These are phyloP conservation scores for Casuarius casuarius DNA, from an alignment of 2,113 vertebrate species.

Conservation along the genomic window DNA sequence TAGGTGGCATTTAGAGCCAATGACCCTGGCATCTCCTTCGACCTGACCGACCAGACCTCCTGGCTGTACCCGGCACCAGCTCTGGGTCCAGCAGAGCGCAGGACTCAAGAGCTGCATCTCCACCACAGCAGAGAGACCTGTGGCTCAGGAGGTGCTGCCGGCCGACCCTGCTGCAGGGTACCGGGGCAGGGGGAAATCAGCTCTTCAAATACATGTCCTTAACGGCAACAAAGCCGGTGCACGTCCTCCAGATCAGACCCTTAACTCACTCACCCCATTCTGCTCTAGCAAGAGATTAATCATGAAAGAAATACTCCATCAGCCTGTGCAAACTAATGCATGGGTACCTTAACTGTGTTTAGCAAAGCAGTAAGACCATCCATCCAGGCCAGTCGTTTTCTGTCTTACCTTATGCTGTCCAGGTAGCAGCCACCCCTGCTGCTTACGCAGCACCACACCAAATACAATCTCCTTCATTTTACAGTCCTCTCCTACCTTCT, in stretches of 20 bases:
- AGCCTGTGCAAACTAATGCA: neutral
- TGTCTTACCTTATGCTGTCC: neutral
- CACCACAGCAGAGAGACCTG: neutral
- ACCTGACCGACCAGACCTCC: neutral
- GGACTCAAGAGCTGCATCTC: neutral
- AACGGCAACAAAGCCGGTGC: neutral
- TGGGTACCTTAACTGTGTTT: neutral
- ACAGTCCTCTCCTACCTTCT: neutral
- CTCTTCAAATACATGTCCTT: neutral
- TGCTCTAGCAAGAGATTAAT: neutral
- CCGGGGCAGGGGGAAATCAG: fast-evolving
- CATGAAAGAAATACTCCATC: neutral
- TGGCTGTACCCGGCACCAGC: neutral
- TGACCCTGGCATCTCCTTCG: neutral
- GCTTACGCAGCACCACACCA: neutral
- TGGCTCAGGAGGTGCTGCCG: neutral
- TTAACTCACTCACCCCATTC: neutral
- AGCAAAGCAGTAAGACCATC: neutral
- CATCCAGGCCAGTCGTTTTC: neutral
- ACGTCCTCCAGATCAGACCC: neutral
- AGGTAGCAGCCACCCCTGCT: neutral
- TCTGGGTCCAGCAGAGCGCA: neutral
- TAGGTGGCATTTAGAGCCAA: neutral
- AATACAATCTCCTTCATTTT: neutral
- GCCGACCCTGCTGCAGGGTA: neutral